These are phyloP conservation scores for Darwinula stevensoni DNA, from an alignment of 2,888 invertebrate genomes.

Conservation along the genomic window DNA sequence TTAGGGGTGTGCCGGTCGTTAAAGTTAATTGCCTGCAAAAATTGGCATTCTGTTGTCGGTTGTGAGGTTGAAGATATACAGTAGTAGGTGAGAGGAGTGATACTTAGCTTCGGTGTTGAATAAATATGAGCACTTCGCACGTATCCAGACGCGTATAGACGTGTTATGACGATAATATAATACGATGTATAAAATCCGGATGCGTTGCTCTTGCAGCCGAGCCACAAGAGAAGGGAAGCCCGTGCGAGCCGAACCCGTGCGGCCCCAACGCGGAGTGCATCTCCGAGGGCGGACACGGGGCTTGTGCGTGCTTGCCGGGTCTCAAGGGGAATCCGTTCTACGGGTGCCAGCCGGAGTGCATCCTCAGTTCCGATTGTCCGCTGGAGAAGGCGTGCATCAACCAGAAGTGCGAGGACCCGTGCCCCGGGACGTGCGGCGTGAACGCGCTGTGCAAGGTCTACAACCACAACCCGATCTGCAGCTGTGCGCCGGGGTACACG, in stretches of 20 bases:
- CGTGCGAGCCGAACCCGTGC: conserved; percentile 19
- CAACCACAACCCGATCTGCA: conserved; percentile 23
- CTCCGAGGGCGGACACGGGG: conserved; percentile 46
- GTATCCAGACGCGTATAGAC: too few relatives aligned
- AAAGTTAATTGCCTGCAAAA: too few relatives aligned
- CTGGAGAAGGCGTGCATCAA: conserved; percentile 22
- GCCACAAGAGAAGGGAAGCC: not conserved
- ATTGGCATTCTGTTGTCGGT: too few relatives aligned
- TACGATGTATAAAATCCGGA: too few relatives aligned
- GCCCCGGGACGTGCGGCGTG: conserved; percentile 35
- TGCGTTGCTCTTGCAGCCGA: too few relatives aligned
- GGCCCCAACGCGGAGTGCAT: conserved; percentile 64
- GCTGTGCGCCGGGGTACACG: conserved; percentile 47
- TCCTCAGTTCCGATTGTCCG: conserved; percentile 30
- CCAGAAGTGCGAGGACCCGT: conserved; percentile 34
- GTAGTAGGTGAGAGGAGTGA: too few relatives aligned
- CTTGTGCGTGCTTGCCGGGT: conserved; percentile 61
- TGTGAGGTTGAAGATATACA: too few relatives aligned
- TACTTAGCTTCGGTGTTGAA: too few relatives aligned
- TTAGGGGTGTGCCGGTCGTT: too few relatives aligned
- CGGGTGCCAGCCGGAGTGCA: conserved; percentile 55
- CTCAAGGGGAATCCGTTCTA: conserved; percentile 42
- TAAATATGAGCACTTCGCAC: too few relatives aligned
- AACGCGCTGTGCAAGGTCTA: conserved; percentile 35
- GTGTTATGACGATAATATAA: too few relatives aligned